phyloP scores from a whole-genome alignment of 2,797 vertebrate genomes.

The Sphenodon punctatus region DNA sequence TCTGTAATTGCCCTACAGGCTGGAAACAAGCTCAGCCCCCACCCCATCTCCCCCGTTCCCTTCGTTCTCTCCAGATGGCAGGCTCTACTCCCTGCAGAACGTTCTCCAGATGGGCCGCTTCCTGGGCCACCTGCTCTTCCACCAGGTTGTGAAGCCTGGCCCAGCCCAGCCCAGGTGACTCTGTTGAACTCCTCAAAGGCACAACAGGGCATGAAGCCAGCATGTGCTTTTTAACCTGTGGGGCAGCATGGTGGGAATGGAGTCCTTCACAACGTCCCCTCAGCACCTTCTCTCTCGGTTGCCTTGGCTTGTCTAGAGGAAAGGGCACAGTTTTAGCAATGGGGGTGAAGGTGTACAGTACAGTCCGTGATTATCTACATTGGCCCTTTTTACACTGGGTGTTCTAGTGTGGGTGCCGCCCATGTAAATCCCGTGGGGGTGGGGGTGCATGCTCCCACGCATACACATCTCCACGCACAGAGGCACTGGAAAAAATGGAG shows the following conservation, averaged over 20 bases:
- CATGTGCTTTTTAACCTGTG: neutral
- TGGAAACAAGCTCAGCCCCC: accelerated
- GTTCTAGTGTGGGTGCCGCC: no score
- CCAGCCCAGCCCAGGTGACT: constrained; percentile 36
- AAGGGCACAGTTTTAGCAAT: no score
- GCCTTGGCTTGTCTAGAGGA: neutral
- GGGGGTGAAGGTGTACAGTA: no score
- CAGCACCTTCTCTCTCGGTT: neutral
- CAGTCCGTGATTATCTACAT: no score
- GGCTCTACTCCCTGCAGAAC: constrained; percentile 63
- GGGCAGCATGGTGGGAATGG: accelerated
- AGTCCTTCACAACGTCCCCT: neutral
- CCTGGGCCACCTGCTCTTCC: constrained; percentile 49
- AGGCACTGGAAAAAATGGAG: no score
- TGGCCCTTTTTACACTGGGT: no score
- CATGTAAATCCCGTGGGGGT: no score
- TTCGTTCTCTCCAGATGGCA: neutral
- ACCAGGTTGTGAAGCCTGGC: constrained; percentile 14
- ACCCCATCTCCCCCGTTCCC: neutral
- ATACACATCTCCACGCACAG: no score
- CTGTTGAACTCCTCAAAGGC: neutral
- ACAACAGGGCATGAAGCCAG: neutral
- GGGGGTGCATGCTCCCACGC: no score
- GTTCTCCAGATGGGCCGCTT: constrained; percentile 50
- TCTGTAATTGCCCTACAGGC: constrained; percentile 42